These are phyloP conservation scores for Hyles euphorbiae DNA, from an alignment of 1,140 invertebrate species.

Conservation along the genomic window DNA sequence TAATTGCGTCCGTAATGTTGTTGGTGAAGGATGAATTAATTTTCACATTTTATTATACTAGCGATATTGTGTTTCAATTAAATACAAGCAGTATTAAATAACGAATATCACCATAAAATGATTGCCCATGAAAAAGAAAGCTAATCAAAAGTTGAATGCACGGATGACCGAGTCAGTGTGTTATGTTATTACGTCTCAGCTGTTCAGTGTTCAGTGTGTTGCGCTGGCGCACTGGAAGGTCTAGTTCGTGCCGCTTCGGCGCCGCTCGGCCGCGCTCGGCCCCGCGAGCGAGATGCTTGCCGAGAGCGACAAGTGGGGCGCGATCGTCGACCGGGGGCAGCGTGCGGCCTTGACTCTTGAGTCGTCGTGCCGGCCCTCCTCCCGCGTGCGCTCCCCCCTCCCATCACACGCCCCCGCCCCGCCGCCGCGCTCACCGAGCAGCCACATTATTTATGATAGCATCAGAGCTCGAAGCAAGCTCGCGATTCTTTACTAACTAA, in stretches of 20 bases:
- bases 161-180: conserved; percentile 74
- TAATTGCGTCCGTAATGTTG: no score
- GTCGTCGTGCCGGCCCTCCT: conserved; percentile 39
- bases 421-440: conserved; percentile 49
- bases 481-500: conserved; percentile 67
- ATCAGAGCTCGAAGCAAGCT: conserved; percentile 67
- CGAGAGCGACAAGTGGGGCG: conserved; percentile 62
- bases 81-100: no score
- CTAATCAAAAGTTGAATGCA: conserved; percentile 74
- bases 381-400: conserved; percentile 23
- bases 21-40: no score
- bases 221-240: conserved; percentile 69
- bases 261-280: conserved; percentile 48
- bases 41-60: no score
- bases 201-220: conserved; percentile 63
- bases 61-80: no score
- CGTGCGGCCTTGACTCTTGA: conserved; percentile 82
- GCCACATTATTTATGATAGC: conserved; percentile 73
- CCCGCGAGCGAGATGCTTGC: conserved; percentile 41
- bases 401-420: conserved; percentile 15
- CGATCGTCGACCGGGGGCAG: conserved; percentile 77
- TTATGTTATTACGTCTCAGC: conserved; percentile 73
- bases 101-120: conserved; percentile 17
- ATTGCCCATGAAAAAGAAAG: conserved; percentile 63
- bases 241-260: conserved; percentile 61